Evolutionary conservation across 2,888 invertebrate species (phyloP).

Genomic region (Cinara cedri): DNA sequence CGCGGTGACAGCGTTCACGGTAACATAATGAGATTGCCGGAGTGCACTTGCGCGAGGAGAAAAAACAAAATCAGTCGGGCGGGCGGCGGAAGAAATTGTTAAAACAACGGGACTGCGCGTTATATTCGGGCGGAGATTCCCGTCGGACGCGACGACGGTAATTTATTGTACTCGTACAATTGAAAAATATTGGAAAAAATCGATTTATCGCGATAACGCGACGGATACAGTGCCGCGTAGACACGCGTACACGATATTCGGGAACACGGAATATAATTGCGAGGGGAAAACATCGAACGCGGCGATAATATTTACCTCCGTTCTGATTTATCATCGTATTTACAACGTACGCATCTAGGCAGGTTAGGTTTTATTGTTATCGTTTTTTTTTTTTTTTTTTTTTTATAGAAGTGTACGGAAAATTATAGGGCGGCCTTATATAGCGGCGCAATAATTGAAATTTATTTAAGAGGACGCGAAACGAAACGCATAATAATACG

Average conservation of each 20-base stretch:
- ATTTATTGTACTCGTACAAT: slow-evolving; percentile 29
- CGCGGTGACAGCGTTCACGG: neutral
- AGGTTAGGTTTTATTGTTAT: slow-evolving; percentile 5
- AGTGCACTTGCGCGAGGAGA: too few relatives aligned
- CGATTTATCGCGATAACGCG: slow-evolving; percentile 7
- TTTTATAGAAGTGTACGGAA: neutral
- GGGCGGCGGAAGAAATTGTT: neutral
- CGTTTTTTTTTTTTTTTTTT: too few relatives aligned
- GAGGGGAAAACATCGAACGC: neutral
- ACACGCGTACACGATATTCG: neutral
- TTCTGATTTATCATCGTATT: slow-evolving; percentile 15
- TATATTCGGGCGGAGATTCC: neutral
- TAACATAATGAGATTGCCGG: slow-evolving; percentile 28
- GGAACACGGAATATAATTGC: neutral
- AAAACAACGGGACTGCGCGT: slow-evolving; percentile 4
- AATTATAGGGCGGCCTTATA: neutral
- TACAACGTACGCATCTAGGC: too few relatives aligned
- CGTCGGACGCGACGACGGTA: neutral
- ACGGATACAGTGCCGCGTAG: too few relatives aligned
- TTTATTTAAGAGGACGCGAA: neutral
- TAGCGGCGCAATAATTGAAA: neutral
- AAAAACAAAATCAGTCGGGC: neutral
- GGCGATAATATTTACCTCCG: neutral
- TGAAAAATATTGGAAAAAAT: slow-evolving; percentile 15
- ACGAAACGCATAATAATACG: too few relatives aligned